A percentile compares a stretch with the other conserved stretches of the same genome.
These are phyloP conservation scores for Drosophila gaucha DNA, from an alignment of 2,888 invertebrate genomes.

Conservation along the genomic window DNA sequence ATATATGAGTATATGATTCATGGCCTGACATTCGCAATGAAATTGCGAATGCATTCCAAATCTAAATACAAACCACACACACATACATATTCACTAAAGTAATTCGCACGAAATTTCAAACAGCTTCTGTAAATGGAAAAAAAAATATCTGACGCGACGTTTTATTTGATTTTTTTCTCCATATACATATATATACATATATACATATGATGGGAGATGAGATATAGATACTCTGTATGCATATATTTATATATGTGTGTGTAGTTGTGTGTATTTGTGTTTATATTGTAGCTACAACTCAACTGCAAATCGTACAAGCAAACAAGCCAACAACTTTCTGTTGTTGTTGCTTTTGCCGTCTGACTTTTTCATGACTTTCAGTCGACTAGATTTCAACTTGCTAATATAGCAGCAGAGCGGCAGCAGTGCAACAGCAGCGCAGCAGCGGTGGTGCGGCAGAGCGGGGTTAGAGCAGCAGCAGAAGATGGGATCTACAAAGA, in stretches of 20 bases:
- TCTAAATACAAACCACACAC: conserved; percentile 23
- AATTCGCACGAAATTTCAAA: conserved; percentile 38
- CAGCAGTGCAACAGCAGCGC: neutral
- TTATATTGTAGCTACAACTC: conserved; percentile 47
- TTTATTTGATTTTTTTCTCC: conserved; percentile 42
- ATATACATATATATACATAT: conserved; percentile 7
- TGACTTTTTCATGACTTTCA: conserved; percentile 49
- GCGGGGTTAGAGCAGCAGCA: neutral
- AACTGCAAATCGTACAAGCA: conserved; percentile 75
- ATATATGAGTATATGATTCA: conserved; percentile 26
- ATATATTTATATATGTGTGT: conserved; percentile 9
- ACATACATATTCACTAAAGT: neutral
- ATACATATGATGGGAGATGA: conserved; percentile 29
- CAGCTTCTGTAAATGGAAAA: conserved; percentile 11
- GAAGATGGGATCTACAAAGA: conserved; percentile 48
- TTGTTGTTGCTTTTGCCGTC: conserved; percentile 38
- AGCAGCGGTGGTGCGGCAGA: neutral
- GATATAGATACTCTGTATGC: conserved; percentile 9
- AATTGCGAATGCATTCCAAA: conserved; percentile 32
- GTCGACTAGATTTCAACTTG: conserved; percentile 65
- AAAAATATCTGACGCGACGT: conserved; percentile 29
- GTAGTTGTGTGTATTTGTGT: conserved; percentile 31
- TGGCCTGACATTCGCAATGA: conserved; percentile 39
- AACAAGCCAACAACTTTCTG: conserved; percentile 50
- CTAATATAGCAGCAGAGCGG: conserved; percentile 51